Conservation (phyloP, 2,113 vertebrate species). For the Pteropus alecto region DNA sequence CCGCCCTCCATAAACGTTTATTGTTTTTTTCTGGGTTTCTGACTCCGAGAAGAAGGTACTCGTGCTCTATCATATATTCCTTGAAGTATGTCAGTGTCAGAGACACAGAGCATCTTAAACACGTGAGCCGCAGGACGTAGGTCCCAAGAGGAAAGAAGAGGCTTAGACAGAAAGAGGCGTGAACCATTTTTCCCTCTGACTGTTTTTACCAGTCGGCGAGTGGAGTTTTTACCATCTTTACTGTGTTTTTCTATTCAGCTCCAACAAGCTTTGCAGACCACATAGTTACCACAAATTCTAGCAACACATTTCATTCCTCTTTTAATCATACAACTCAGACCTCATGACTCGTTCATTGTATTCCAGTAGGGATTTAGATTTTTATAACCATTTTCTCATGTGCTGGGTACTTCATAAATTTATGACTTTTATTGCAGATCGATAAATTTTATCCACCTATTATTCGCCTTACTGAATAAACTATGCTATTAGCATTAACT, state of each 20-base stretch:
- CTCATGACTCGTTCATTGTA: slow-evolving; percentile 38
- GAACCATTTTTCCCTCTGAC: background rate
- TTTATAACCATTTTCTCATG: slow-evolving; percentile 49
- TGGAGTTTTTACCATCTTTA: background rate
- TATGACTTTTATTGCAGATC: slow-evolving; percentile 67
- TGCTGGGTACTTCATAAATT: slow-evolving; percentile 51
- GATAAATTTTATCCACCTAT: slow-evolving; percentile 61
- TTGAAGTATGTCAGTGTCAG: background rate
- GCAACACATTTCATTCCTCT: slow-evolving; percentile 12
- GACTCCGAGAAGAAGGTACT: background rate
- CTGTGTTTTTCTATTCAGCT: background rate
- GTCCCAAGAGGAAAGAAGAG: background rate
- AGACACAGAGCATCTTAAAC: background rate
- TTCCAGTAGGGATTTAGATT: slow-evolving; percentile 32
- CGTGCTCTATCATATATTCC: background rate
- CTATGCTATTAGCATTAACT: slow-evolving; percentile 19
- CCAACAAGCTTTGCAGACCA: background rate
- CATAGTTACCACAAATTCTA: slow-evolving; percentile 21
- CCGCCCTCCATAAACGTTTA: slow-evolving; percentile 42
- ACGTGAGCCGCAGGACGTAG: accelerated
- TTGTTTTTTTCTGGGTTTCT: slow-evolving; percentile 27
- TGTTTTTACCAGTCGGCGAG: background rate
- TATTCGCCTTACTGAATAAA: slow-evolving; percentile 19
- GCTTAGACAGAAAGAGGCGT: background rate
- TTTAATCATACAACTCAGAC: slow-evolving; percentile 52